Percentiles rank a stretch among this genome's conserved stretches.
These are phyloP conservation scores for Eulemur macaco DNA, from an alignment of 2,113 vertebrate genomes.

Conservation along the genomic window DNA sequence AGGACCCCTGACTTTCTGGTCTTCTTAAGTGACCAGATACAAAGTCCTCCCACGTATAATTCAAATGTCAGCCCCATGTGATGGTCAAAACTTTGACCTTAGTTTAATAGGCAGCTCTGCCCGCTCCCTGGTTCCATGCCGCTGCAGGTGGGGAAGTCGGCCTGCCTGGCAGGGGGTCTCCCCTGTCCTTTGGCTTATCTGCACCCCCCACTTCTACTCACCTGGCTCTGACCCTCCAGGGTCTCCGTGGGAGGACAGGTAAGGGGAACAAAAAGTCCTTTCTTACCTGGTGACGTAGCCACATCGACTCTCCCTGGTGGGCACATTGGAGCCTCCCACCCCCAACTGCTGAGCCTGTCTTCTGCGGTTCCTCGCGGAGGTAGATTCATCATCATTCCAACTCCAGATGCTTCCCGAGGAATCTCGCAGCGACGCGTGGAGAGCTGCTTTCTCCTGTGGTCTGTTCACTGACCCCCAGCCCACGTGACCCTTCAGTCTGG, in stretches of 20 bases:
- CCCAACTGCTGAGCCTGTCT: no score
- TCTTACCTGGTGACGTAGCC: not conserved
- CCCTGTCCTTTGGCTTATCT: not conserved
- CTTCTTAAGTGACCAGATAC: not conserved
- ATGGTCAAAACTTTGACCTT: not conserved
- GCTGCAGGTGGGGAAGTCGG: not conserved
- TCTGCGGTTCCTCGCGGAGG: not conserved
- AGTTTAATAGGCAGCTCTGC: no score
- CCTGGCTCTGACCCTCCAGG: not conserved
- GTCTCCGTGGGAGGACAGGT: not conserved
- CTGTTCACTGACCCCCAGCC: not conserved
- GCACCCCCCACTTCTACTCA: no score
- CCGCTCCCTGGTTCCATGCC: not conserved
- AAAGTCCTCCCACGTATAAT: not conserved
- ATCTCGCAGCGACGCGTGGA: not conserved
- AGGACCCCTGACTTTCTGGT: not conserved
- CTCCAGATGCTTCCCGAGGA: not conserved
- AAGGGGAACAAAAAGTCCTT: not conserved
- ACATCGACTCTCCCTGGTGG: not conserved
- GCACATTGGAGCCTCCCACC: not conserved
- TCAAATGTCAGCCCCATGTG: not conserved
- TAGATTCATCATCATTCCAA: not conserved
- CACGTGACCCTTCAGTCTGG: not conserved
- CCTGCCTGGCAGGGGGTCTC: not conserved
- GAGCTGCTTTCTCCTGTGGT: not conserved